phyloP scores from a whole-genome alignment of 2,113 vertebrate species.

The Clinocottus analis region DNA sequence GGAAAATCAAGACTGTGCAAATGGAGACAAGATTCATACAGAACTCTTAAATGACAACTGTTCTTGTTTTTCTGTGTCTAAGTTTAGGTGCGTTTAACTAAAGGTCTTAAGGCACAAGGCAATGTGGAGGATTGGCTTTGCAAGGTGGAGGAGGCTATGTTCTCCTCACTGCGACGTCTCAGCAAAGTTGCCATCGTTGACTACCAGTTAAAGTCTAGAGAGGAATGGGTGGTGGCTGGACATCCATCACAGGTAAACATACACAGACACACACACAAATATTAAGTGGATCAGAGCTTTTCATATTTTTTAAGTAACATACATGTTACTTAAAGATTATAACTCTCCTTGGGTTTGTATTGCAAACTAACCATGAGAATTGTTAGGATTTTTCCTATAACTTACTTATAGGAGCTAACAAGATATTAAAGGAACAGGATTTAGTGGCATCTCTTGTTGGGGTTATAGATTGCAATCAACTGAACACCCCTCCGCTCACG shows the following conservation, averaged over 20 bases:
- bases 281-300: neutral
- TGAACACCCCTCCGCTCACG: neutral
- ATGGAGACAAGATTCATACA: neutral
- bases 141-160: conserved; percentile 90
- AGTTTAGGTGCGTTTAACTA: conserved; percentile 83
- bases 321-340: neutral
- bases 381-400: neutral
- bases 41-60: neutral
- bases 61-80: conserved; percentile 4
- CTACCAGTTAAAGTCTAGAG: conserved; percentile 82
- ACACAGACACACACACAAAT: conserved; percentile 10
- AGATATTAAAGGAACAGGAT: neutral
- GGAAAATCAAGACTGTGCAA: no score
- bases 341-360: neutral
- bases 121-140: conserved; percentile 90
- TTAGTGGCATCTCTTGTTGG: neutral
- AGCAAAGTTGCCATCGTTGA: conserved; percentile 87
- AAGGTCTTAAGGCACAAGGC: conserved; percentile 87
- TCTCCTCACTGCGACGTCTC: conserved; percentile 82
- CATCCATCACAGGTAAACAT: conserved; percentile 86
- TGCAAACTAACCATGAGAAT: neutral
- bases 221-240: conserved; percentile 85
- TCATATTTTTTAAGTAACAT: neutral
- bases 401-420: neutral
- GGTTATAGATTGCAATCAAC: neutral